Evolutionary conservation across 2,113 vertebrate species (phyloP), one percentile per base, ranked within the genome.

Genomic region (Solea senegalensis): DNA sequence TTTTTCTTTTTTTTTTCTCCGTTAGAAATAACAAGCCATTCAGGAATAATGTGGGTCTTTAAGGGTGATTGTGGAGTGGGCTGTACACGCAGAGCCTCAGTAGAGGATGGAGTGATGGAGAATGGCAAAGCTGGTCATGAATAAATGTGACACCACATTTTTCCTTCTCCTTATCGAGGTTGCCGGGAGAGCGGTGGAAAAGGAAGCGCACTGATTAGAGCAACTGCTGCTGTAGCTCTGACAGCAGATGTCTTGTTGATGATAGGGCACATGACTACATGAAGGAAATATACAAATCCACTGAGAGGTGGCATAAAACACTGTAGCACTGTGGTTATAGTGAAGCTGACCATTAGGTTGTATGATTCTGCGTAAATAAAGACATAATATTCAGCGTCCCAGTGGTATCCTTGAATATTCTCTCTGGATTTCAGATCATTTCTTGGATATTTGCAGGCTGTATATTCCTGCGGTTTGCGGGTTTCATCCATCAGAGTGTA

Each of bases 231-330:
- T 73, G 81, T 83, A 85, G 78, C 69, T 51, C 73, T 84, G 80
- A 86, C 87, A 90, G 84, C 90, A 92, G 88, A 90, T 90, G 90
- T 86, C 82, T 79, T 84, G 88, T 85, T 88, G 90, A 89, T 88
- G 90, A 92, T 89, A 91, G 81, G 68, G 56, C 61, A 59, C 72
- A 74, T 60, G 62, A 74, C 69, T 80, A 74, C 87, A 87, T 86
- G 73, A 86, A 87, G 79, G 77, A 61, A 74, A 89, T 71, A 78
- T 68, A 76, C 62, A 83, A 80, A 85, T 83, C 73, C 74, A 80
- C 68, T 53, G 76, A 79, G 81, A 81, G 84, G 58, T 65, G 39
- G 55, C 62, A 40, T 49, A 50, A 59, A 72, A 62, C 62, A 63
- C 67, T 50, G 71, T 13, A 49, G 50, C 41, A 48, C 59, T 50